Conservation (phyloP, 2,113 vertebrate species). For the Epinephelus fuscoguttatus region DNA sequence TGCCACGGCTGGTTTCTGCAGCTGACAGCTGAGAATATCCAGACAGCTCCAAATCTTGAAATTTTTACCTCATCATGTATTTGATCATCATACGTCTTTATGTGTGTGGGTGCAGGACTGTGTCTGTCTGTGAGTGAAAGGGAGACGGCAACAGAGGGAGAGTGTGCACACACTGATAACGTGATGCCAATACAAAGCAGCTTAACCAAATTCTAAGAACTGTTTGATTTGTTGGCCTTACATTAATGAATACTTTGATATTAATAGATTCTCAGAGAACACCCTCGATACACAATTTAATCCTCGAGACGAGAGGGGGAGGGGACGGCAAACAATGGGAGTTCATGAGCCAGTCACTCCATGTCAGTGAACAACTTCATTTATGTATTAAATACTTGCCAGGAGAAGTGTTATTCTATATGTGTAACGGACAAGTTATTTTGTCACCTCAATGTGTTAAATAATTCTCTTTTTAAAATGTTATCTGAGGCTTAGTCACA, state of each 20-base stretch:
- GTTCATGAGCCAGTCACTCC: not conserved
- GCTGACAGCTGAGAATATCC: not conserved
- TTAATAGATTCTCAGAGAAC: slow-evolving; percentile 10
- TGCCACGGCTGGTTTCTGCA: not conserved
- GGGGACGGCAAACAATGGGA: not conserved
- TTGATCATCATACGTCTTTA: not conserved
- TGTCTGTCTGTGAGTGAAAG: not conserved
- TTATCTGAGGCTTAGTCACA: not conserved
- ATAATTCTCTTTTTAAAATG: not conserved
- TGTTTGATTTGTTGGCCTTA: not conserved
- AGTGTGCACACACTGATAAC: not conserved
- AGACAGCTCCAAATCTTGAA: not conserved
- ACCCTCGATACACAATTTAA: not conserved
- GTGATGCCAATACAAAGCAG: slow-evolving; percentile 10
- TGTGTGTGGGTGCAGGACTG: not conserved
- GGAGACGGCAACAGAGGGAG: not conserved
- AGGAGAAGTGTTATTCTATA: not conserved
- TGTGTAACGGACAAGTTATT: not conserved
- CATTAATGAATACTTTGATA: not conserved
- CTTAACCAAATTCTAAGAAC: slow-evolving; percentile 3
- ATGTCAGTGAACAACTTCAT: not conserved
- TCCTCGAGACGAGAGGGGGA: not conserved
- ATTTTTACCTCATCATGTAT: slow-evolving; percentile 3
- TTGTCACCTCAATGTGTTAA: not conserved
- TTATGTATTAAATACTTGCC: not conserved